Evolutionary conservation across 2,888 invertebrate genomes (phyloP).

Genomic region (Sabellastarte sp.): DNA sequence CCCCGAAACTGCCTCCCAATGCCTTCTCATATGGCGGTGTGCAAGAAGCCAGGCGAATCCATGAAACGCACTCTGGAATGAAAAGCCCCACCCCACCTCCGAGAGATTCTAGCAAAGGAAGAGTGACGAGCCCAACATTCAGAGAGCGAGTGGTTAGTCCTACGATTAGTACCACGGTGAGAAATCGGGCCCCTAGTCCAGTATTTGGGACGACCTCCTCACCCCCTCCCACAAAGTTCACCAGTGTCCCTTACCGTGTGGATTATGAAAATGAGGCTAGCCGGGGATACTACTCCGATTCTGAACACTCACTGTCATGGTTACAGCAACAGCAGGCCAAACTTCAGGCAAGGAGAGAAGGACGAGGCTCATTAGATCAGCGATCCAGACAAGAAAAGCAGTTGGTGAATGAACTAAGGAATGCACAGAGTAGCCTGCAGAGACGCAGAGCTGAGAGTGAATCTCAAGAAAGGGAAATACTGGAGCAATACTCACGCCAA

Average conservation of each 20-base stretch:
- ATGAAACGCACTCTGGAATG: neutral
- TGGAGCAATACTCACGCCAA: constrained; percentile 28
- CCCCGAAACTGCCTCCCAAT: neutral
- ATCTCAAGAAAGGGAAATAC: constrained; percentile 48
- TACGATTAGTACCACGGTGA: constrained; percentile 1
- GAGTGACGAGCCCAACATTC: neutral
- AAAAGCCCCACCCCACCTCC: constrained; percentile 4
- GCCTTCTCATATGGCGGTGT: constrained; percentile 1
- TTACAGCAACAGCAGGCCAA: constrained; percentile 56
- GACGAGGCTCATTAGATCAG: constrained; percentile 33
- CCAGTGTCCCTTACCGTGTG: constrained; percentile 41
- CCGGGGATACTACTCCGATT: constrained; percentile 26
- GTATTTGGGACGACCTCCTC: constrained; percentile 3
- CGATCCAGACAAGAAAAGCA: constrained; percentile 69
- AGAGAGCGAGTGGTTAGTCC: constrained; percentile 8
- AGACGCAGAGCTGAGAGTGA: constrained; percentile 64
- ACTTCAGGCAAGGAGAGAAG: constrained; percentile 40
- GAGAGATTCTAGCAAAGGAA: neutral
- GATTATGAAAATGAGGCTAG: constrained; percentile 38
- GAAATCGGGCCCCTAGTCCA: constrained; percentile 11
- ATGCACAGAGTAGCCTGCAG: constrained; percentile 38
- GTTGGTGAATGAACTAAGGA: constrained; percentile 69
- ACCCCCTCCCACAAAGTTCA: constrained; percentile 5
- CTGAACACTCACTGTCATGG: constrained; percentile 41
- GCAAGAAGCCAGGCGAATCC: neutral